A percentile compares a stretch with the other conserved stretches of the same genome.
These are phyloP conservation scores for Samia ricini DNA, from an alignment of 1,140 invertebrate genomes.

Conservation along the genomic window DNA sequence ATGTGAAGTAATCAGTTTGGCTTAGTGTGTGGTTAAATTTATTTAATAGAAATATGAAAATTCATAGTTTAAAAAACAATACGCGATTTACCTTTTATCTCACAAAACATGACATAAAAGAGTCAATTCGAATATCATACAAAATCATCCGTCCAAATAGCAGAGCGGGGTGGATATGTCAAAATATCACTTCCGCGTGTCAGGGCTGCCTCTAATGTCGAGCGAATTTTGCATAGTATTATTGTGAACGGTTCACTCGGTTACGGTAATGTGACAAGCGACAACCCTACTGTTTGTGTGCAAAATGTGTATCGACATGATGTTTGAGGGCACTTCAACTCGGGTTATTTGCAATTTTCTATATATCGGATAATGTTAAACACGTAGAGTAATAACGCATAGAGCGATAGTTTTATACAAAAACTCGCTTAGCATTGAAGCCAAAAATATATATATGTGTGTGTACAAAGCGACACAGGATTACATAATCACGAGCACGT, in stretches of 20 bases:
- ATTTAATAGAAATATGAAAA: no score
- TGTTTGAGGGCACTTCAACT: neutral
- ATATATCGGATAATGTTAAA: neutral
- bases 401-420: no score
- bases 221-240: slow-evolving; percentile 59
- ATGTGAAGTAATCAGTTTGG: no score
- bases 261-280: slow-evolving; percentile 55
- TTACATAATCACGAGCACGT: no score
- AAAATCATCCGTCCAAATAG: neutral
- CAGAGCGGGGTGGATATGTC: slow-evolving; percentile 32
- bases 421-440: no score
- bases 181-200: slow-evolving; percentile 55
- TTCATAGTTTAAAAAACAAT: neutral
- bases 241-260: slow-evolving; percentile 37
- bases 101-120: neutral
- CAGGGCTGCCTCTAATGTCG: slow-evolving; percentile 43
- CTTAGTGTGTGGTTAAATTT: no score
- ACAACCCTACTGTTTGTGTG: slow-evolving; percentile 39
- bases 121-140: neutral
- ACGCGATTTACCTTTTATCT: neutral
- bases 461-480: no score
- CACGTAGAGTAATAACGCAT: no score
- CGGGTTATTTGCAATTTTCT: neutral
- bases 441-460: no score
- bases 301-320: neutral